Percentiles rank a stretch among this genome's conserved stretches.
phyloP scores from a whole-genome alignment of 2,797 vertebrate species.

The Orestias chungarensis region DNA sequence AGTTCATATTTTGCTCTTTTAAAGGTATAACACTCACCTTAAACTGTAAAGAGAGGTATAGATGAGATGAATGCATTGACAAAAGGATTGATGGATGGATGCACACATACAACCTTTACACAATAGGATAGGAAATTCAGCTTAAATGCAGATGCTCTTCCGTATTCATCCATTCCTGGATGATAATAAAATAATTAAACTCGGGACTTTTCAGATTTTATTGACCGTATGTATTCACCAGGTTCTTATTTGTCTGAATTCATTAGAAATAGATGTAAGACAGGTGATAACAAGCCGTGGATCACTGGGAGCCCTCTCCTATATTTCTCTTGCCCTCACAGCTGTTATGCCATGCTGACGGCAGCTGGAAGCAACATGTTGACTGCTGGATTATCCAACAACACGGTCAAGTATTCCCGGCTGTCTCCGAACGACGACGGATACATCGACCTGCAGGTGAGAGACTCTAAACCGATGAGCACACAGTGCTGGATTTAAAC shows the following conservation, averaged over 20 bases:
- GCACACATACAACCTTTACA: neutral
- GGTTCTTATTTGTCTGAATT: neutral
- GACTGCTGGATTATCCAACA: conserved; percentile 81
- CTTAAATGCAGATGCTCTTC: neutral
- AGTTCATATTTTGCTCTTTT: neutral
- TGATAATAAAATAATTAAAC: neutral
- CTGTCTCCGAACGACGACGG: conserved; percentile 91
- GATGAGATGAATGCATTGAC: too few species aligned
- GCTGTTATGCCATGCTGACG: conserved; percentile 77
- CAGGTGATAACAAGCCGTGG: too few species aligned
- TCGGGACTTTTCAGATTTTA: neutral
- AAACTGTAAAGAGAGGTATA: neutral
- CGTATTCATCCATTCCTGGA: neutral
- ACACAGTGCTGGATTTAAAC: too few species aligned
- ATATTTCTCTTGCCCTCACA: conserved; percentile 20
- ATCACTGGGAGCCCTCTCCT: neutral
- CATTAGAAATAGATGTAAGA: neutral
- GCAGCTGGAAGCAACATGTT: conserved; percentile 81
- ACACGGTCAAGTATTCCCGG: conserved; percentile 94
- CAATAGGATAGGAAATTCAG: neutral
- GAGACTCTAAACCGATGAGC: neutral
- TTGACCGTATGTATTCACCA: neutral
- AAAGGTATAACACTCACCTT: too few species aligned
- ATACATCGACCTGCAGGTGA: conserved; percentile 94
- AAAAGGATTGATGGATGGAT: neutral